Evolutionary conservation across 2,797 vertebrate species (phyloP).

Genomic region (Gallinago stenura): DNA sequence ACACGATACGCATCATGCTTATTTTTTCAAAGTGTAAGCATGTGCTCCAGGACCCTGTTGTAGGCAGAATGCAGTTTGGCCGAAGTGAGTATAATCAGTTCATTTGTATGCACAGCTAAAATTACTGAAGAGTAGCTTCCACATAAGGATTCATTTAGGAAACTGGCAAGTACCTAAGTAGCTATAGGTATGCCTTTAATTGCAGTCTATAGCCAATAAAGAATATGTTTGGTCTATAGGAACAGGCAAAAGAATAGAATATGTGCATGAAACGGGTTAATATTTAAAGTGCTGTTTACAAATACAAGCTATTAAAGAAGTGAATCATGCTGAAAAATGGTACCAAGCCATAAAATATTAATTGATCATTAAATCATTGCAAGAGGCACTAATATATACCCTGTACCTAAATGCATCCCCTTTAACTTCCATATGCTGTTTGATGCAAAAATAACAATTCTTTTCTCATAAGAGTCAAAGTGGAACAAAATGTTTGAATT

Average conservation of each 20-base stretch:
- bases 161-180: conserved; percentile 30
- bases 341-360: conserved; percentile 50
- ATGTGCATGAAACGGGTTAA: background rate
- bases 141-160: background rate
- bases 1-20: no score
- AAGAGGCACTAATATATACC: conserved; percentile 23
- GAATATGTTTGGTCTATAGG: background rate
- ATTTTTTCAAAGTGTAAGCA: background rate
- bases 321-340: background rate
- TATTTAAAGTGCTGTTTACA: conserved; percentile 39
- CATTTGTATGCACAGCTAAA: conserved; percentile 10
- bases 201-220: background rate
- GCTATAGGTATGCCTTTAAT: conserved; percentile 27
- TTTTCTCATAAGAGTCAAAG: background rate
- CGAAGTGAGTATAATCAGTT: background rate
- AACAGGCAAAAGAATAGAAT: conserved; percentile 2
- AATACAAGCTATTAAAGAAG: conserved; percentile 34
- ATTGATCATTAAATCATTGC: background rate
- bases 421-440: background rate
- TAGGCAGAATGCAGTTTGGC: background rate
- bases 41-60: background rate
- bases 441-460: background rate
- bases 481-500: background rate
- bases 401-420: background rate
- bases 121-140: background rate